A percentile compares a stretch with the other conserved stretches of the same genome.
These are phyloP conservation scores for Agrotis puta DNA, from an alignment of 2,888 invertebrate genomes.

Conservation along the genomic window DNA sequence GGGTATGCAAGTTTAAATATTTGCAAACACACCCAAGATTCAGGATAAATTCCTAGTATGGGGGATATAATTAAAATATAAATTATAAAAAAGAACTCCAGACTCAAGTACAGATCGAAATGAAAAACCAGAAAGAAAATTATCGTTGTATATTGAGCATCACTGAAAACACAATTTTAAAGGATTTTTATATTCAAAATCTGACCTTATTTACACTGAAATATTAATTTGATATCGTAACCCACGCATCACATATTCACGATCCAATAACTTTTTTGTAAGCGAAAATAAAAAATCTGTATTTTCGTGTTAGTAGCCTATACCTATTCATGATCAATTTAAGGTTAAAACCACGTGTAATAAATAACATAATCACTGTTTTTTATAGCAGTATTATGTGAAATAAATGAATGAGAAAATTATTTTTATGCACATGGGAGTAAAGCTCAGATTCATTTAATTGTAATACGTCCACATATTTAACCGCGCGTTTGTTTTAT, in stretches of 20 bases:
- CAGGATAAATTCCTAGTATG: no score
- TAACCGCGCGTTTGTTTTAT: constrained; percentile 19
- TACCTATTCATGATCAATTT: constrained; percentile 28
- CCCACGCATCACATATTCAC: constrained; percentile 43
- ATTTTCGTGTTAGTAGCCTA: constrained; percentile 8
- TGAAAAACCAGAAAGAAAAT: no score
- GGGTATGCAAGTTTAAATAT: no score
- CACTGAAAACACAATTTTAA: constrained; percentile 3
- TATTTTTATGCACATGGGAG: neutral
- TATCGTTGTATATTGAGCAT: no score
- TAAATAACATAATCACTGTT: neutral
- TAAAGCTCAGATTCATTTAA: constrained; percentile 23
- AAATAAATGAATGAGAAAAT: neutral
- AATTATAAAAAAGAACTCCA: no score
- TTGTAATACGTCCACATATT: constrained; percentile 31
- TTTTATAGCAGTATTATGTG: constrained; percentile 1
- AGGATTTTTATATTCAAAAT: constrained; percentile 20
- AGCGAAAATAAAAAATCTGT: constrained; percentile 12
- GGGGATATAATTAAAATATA: no score
- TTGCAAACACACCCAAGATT: no score
- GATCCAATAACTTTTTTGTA: constrained; percentile 37
- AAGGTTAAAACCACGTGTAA: neutral
- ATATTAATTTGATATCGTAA: constrained; percentile 32
- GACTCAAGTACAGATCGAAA: no score
- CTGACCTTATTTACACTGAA: constrained; percentile 15